Evolutionary conservation across 2,888 invertebrate species (phyloP).

Genomic region (Neoscelio sp.): DNA sequence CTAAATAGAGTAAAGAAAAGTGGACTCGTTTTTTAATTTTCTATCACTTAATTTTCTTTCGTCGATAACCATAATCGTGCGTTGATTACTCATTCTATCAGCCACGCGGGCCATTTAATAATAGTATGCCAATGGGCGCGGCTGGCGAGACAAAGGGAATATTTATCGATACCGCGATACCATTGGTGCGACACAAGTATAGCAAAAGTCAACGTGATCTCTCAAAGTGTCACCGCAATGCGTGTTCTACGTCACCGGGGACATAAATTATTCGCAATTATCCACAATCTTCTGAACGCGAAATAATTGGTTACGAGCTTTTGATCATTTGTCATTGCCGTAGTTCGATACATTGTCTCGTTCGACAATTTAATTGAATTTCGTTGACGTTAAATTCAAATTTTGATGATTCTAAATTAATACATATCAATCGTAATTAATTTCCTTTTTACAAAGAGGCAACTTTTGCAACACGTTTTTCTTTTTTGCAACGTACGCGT

Average conservation of each 20-base stretch:
- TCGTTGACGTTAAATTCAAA: slow-evolving; percentile 17
- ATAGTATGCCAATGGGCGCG: slow-evolving; percentile 75
- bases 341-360: slow-evolving; percentile 33
- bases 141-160: slow-evolving; percentile 74
- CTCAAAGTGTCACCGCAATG: slow-evolving; percentile 57
- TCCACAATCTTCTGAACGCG: slow-evolving; percentile 40
- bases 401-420: slow-evolving; percentile 26
- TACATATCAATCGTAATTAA: slow-evolving; percentile 29
- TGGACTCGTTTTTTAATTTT: too few relatives aligned
- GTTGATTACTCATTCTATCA: slow-evolving; percentile 76
- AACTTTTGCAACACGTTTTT: too few relatives aligned
- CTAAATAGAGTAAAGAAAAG: too few relatives aligned
- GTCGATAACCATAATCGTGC: slow-evolving; percentile 72
- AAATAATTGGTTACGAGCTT: slow-evolving; percentile 31
- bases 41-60: too few relatives aligned
- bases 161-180: slow-evolving; percentile 72
- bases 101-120: slow-evolving; percentile 76
- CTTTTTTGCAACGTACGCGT: slow-evolving; percentile 13
- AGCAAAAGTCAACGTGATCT: slow-evolving; percentile 56
- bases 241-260: slow-evolving; percentile 51
- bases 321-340: slow-evolving; percentile 43
- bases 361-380: slow-evolving; percentile 27
- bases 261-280: slow-evolving; percentile 56
- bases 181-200: slow-evolving; percentile 61
- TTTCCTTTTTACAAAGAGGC: too few relatives aligned